Base-by-base conservation (phyloP, 1,140 invertebrate species). In the Drosophila kikkawai region DNA sequence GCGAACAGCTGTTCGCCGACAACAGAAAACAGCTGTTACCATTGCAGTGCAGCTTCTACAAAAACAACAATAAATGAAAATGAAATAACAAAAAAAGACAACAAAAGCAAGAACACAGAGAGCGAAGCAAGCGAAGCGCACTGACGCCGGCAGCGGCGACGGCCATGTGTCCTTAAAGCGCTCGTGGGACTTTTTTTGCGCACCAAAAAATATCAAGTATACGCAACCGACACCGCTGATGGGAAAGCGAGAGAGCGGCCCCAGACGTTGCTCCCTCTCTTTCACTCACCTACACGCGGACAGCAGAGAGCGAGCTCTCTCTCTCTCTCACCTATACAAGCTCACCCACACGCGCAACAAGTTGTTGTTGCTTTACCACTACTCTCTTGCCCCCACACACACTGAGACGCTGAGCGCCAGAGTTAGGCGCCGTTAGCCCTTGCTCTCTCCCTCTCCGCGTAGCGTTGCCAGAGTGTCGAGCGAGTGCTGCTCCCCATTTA, bases 261-360 rank as follows among this genome's bases (percentile, higher is more conserved):
- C 68, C 80, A 79, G 71, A 82, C 67, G 71, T 56, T 73, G 51
- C 64, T 63, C 64, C 44, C 56, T 66, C 65, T 63, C 73, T 17
- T 51, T 41, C 55, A 7, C 66, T 63, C 59, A 45, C 58, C 32
- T 37, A 55, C 39, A 55, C 32, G 50, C 6, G 12, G 17, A 36
- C 34, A 55, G 1, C 34, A 39, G 4, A 55, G 34, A 55, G 53
- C 53, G 17, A 15, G 29, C 32, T n/a, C 44, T 47, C 22, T 36
- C 70, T 48, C 50, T 37, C 22, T 39, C 59, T 56, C 37, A 53
- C 34, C 44, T 48, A 59, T 17, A 67, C 47, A 19, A 39, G 19
- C 82, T 74, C 82, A 82, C 74, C 67, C 73, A 74, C 65, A 80
- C 47, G 82, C 82, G 82, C 82, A 85, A 85, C 82, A 85, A 85